These are phyloP conservation scores for Cheilosia grossa DNA, from an alignment of 2,888 invertebrate genomes.

Conservation along the genomic window DNA sequence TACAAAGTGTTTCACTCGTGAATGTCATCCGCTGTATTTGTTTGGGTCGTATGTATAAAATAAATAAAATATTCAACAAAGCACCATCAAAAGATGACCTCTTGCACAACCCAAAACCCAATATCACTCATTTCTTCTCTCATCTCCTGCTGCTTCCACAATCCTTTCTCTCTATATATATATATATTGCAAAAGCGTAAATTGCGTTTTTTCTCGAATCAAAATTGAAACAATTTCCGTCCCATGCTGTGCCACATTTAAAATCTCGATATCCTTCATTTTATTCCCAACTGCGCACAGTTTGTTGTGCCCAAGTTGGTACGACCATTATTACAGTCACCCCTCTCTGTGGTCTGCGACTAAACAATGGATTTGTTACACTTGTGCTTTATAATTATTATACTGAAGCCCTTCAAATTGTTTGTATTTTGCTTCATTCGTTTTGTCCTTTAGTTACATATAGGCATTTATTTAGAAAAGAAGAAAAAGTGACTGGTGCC, in stretches of 20 bases:
- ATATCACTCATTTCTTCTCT: not conserved
- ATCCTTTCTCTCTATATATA: not conserved
- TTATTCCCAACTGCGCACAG: not conserved
- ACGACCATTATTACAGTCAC: slow-evolving; percentile 10
- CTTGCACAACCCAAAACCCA: not conserved
- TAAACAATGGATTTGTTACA: slow-evolving; percentile 19
- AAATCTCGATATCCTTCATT: slow-evolving; percentile 1
- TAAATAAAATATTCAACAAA: too few relatives aligned
- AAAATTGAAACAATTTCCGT: not conserved
- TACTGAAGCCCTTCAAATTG: slow-evolving; percentile 18
- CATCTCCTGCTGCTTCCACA: not conserved
- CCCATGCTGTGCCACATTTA: slow-evolving; percentile 9
- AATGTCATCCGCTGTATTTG: too few relatives aligned
- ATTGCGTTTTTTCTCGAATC: not conserved
- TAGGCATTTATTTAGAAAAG: not conserved
- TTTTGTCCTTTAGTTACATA: not conserved
- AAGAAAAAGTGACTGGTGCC: slow-evolving; percentile 5
- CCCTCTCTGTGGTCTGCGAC: not conserved
- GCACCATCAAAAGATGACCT: too few relatives aligned
- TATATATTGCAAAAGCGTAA: not conserved
- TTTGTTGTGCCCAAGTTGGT: not conserved
- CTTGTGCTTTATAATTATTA: not conserved
- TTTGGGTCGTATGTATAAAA: too few relatives aligned
- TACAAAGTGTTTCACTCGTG: too few relatives aligned
- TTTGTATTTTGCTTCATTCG: not conserved